Base-by-base conservation (phyloP, 2,888 invertebrate species). In the Cryptocephalus moraei region DNA sequence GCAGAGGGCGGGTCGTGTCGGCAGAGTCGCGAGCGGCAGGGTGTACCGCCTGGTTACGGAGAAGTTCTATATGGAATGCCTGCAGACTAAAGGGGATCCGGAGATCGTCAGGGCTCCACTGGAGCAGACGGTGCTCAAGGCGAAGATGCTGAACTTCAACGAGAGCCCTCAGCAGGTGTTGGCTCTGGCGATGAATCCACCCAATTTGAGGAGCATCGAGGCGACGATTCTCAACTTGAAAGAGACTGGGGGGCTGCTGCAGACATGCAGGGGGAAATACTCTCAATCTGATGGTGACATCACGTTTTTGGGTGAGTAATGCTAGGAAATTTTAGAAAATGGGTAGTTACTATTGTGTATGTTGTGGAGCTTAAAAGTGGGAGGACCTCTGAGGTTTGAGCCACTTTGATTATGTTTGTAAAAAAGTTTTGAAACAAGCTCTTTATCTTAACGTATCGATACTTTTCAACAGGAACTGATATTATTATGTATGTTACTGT, bases 1-100 rank as follows among this genome's bases (percentile, higher is more conserved):
- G 32, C 96, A 96, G 72, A 79, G 96, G 46, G 81, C 86, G 40
- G 96, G 96, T 1, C 82, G 96, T 51, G 89, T 91, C 45, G 96
- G 96, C 1, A 80, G 96, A 56, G 85, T 93, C 8, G 77, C 86
- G 46, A 81, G 84, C 61, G 94, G 91, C 0, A 75, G 90, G 57
- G 91, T 92, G 4, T 96, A 91, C 69, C 74, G 94, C 45, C 75
- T 93, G 52, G 80, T 93, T 0, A 73, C 79, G 0, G 73, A 77
- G 53, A 60, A 66, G 31, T 85, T 87, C 63, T 92, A 9, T 11
- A 36, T 78, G 76, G 68, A 75, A 0, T 59, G 62, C 14, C 65
- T 87, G 50, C 53, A 63, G 0, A 71, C 75, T 52, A 84, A 81
- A 56, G 74, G 78, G 12, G 55, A 68, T 0, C 91, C 91, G 0